These are phyloP conservation scores for Alces alces DNA, from an alignment of 2,113 vertebrate genomes.

Conservation along the genomic window DNA sequence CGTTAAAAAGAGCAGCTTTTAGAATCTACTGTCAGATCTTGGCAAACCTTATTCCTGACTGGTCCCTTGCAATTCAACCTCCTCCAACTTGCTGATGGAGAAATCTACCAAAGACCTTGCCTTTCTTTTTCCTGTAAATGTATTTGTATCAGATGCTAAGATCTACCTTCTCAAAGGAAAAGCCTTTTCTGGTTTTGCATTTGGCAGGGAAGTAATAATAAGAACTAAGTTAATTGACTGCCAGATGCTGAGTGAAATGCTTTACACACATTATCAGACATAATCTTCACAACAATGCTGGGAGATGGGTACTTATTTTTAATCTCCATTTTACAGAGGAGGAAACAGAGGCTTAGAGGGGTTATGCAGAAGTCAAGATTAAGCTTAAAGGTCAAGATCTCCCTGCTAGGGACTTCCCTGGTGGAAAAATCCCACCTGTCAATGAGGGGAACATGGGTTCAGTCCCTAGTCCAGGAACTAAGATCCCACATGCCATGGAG, in stretches of 20 bases:
- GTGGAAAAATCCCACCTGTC: not conserved
- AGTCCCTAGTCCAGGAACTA: not conserved
- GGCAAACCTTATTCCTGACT: not conserved
- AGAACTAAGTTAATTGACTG: constrained; percentile 22
- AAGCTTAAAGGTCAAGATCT: constrained; percentile 30
- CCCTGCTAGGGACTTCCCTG: not conserved
- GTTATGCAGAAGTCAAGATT: not conserved
- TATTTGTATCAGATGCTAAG: not conserved
- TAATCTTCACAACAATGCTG: constrained; percentile 5
- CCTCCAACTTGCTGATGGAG: not conserved
- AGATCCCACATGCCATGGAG: not conserved
- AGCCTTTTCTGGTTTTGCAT: constrained; percentile 24
- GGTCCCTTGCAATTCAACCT: not conserved
- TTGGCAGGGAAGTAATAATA: constrained; percentile 42
- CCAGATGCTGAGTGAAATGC: constrained; percentile 36
- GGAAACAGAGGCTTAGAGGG: not conserved
- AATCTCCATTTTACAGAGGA: constrained; percentile 41
- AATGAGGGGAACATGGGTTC: not conserved
- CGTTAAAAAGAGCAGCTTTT: not conserved
- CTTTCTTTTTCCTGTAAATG: not conserved
- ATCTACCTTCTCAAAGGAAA: constrained; percentile 28
- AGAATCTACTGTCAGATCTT: not conserved
- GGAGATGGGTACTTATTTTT: constrained; percentile 40
- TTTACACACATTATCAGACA: constrained; percentile 20
- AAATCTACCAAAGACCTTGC: constrained; percentile 8